These are phyloP conservation scores for Microcebus tavaratra DNA, from an alignment of 2,113 vertebrate genomes.

Conservation along the genomic window DNA sequence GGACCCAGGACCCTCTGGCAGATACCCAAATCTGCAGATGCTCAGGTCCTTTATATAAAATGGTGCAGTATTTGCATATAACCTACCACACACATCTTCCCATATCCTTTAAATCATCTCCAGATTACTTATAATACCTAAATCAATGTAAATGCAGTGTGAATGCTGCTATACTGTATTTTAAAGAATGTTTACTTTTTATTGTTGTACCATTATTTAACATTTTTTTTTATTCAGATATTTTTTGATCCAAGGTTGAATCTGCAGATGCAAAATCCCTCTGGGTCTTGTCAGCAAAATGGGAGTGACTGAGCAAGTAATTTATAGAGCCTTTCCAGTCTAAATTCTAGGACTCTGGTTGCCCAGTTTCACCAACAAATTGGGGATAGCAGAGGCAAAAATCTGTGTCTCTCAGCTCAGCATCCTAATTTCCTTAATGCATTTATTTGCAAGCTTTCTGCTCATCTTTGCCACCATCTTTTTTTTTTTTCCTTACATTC, in stretches of 20 bases:
- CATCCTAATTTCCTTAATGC: neutral
- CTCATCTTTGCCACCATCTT: neutral
- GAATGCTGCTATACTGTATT: neutral
- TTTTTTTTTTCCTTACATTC: too few species aligned
- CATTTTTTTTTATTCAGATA: neutral
- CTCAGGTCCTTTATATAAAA: neutral
- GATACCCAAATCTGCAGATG: neutral
- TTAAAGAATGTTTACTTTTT: neutral
- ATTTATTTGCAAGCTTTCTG: neutral
- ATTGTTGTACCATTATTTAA: neutral
- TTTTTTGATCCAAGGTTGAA: neutral
- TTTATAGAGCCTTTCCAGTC: neutral
- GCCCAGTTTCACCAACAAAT: neutral
- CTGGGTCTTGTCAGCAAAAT: slow-evolving; percentile 1
- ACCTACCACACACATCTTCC: neutral
- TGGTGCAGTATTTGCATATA: neutral
- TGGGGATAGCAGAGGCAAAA: neutral
- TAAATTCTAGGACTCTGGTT: neutral
- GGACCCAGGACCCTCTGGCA: neutral
- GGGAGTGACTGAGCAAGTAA: neutral
- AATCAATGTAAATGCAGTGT: neutral
- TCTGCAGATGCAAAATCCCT: neutral
- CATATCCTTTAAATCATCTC: neutral
- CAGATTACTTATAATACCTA: neutral
- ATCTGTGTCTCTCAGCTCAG: neutral